Evolutionary conservation across 2,888 invertebrate genomes (phyloP), one percentile per base, ranked within the genome.

Genomic region (Epsilonema sp.): DNA sequence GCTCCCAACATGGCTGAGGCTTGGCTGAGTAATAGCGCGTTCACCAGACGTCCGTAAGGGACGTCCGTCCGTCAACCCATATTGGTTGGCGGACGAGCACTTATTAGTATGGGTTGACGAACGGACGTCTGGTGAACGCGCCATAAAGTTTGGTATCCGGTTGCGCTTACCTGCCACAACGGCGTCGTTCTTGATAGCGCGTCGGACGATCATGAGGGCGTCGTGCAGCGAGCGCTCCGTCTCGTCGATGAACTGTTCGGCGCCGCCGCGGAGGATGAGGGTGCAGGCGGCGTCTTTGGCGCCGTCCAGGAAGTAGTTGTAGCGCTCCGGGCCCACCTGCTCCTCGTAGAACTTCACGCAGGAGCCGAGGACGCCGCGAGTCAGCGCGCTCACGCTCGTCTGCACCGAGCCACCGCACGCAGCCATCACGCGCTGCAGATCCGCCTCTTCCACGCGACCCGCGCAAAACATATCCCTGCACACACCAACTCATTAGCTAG

Each of bases 351-450:
- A 97, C 43, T 71, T 64, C 4, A 75, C 77, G 68, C 94, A 94
- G 31, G 69, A 72, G 1, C 94, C 97, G 13, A 99, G 75, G 1
- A 81, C 80, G 0, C 66, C 72, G n/a, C 78, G 74, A 37, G 71
- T 73, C 47, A 97, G 73, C 60, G 86, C 87, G 46, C 84, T 75
- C 45, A 81, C 84, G 0, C 92, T 89, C 21, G 83, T 79, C 60
- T 92, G 79, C 39, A 97, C 82, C n/a, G 85, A 81, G 45, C 97
- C 97, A 25, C 97, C 97, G 68, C 97, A 97, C 0, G 94, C 90
- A 65, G 90, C 86, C 78, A 89, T 79, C 0, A 94, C 90, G 52
- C 97, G 77, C 54, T 78, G 79, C 57, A 99, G 71, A 72, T 97
- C 97, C 65, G 92, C 92, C 1, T 92, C 92, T 0, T 80, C 78